A percentile compares a stretch with the other conserved stretches of the same genome.
Conservation (phyloP, 2,113 vertebrate genomes). For the Gasterosteus aculeatus region DNA sequence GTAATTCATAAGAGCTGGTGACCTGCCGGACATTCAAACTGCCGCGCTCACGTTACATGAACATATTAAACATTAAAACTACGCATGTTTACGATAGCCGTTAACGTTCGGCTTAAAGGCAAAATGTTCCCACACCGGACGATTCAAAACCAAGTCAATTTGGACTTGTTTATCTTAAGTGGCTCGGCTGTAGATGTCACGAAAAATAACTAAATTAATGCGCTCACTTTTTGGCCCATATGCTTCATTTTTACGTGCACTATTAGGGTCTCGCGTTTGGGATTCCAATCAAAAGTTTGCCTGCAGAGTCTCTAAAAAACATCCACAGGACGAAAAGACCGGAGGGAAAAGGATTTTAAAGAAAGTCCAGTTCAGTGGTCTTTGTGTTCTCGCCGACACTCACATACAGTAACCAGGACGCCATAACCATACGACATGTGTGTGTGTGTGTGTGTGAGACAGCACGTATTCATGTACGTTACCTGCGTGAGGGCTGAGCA, state of each 20-base stretch:
- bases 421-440: neutral
- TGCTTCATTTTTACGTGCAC: neutral
- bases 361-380: neutral
- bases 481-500: conserved; percentile 99
- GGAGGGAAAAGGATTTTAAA: neutral
- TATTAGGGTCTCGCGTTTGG: neutral
- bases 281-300: neutral
- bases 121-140: too few relatives aligned
- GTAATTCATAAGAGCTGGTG: neutral
- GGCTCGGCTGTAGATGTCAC: too few relatives aligned
- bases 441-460: neutral
- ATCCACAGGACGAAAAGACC: too few relatives aligned
- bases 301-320: too few relatives aligned
- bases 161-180: too few relatives aligned
- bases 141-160: too few relatives aligned
- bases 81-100: too few relatives aligned
- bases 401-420: neutral
- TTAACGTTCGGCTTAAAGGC: too few relatives aligned
- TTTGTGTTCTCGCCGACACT: neutral
- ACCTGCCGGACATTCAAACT: neutral
- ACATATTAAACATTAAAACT: too few relatives aligned
- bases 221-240: too few relatives aligned
- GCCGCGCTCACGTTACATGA: neutral
- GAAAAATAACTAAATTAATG: too few relatives aligned
- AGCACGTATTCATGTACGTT: conserved; percentile 35